Percentiles rank a stretch among this genome's conserved stretches.
Evolutionary conservation across 1,140 invertebrate genomes (phyloP).

Genomic region (Drosophila persimilis): DNA sequence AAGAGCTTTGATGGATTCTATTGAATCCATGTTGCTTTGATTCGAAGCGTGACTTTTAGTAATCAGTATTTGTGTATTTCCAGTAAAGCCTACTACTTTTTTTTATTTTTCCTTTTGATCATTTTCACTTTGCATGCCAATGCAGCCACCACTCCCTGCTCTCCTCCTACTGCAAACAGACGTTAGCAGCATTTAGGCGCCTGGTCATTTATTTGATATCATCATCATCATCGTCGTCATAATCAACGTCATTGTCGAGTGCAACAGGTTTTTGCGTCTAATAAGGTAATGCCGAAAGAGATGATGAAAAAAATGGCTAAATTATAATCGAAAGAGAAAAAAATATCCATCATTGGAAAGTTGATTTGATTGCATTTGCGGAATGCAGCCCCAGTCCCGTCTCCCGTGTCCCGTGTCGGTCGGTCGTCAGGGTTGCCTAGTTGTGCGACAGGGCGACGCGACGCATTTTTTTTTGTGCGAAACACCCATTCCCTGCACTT

Average conservation of each 20-base stretch:
- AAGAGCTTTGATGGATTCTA: no score
- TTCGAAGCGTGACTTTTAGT: no score
- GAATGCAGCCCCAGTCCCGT: constrained; percentile 48
- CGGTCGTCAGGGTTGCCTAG: constrained; percentile 59
- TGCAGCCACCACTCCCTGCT: neutral
- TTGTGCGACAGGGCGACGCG: constrained; percentile 66
- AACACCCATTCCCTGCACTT: constrained; percentile 22
- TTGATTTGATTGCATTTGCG: constrained; percentile 73
- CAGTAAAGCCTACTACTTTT: constrained; percentile 1
- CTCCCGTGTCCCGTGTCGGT: neutral
- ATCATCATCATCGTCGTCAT: constrained; percentile 28
- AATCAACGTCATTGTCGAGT: constrained; percentile 16
- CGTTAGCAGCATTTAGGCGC: constrained; percentile 49
- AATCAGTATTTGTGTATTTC: constrained; percentile 5
- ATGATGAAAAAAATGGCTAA: constrained; percentile 54
- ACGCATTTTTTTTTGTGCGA: constrained; percentile 48
- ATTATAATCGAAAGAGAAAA: constrained; percentile 68
- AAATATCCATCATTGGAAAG: constrained; percentile 72
- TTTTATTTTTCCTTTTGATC: constrained; percentile 13
- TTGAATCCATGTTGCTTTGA: no score
- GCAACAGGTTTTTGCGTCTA: constrained; percentile 59
- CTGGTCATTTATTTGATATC: constrained; percentile 58
- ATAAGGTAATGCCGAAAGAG: constrained; percentile 61
- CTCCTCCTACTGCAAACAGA: neutral
- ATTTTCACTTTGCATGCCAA: constrained; percentile 65